These are phyloP conservation scores for Rhynchotus rufescens DNA, from an alignment of 2,797 vertebrate genomes.

Conservation along the genomic window DNA sequence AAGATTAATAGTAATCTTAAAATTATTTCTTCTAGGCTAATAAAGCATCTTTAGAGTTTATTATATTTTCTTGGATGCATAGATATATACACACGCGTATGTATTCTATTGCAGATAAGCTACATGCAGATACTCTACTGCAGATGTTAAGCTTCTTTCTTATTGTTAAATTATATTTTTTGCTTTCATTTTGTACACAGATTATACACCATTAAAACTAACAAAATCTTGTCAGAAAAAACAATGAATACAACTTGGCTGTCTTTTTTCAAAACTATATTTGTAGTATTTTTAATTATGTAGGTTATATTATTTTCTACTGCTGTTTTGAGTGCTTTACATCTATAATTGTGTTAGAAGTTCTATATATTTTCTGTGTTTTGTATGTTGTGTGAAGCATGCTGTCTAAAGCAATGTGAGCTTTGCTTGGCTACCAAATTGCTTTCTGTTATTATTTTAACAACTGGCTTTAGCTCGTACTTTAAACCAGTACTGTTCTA, in stretches of 20 bases:
- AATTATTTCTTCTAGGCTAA: neutral
- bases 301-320: neutral
- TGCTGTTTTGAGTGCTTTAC: neutral
- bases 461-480: neutral
- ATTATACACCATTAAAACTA: neutral
- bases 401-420: neutral
- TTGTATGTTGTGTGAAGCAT: neutral
- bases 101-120: neutral
- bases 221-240: neutral
- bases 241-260: neutral
- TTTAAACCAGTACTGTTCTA: neutral
- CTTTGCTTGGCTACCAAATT: neutral
- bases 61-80: neutral
- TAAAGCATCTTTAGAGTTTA: neutral
- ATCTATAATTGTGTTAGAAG: neutral
- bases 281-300: neutral
- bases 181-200: neutral
- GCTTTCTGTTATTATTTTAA: neutral
- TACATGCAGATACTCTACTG: too few species aligned
- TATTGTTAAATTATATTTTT: neutral
- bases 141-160: neutral
- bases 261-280: neutral
- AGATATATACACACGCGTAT: neutral
- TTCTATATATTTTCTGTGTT: neutral
- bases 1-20: neutral